phyloP scores from a whole-genome alignment of 2,888 invertebrate genomes.

The Philhelius pedissequus region DNA sequence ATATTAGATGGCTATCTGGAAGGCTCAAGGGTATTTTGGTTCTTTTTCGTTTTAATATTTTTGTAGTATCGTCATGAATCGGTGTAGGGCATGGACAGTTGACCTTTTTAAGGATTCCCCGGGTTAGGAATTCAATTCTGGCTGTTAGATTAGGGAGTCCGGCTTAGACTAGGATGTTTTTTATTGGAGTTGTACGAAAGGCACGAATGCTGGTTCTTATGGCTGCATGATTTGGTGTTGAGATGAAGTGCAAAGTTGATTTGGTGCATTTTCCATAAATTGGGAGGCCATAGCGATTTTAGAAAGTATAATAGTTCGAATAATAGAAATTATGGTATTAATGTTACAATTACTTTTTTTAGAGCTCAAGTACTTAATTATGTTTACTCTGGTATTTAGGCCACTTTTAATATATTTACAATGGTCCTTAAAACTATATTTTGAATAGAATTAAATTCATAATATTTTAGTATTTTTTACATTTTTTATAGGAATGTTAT shows the following conservation, averaged over 20 bases:
- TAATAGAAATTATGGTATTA: not conserved
- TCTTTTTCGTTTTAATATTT: not conserved
- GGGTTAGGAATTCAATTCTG: not conserved
- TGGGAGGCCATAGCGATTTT: not conserved
- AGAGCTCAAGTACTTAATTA: not conserved
- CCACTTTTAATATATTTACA: no score
- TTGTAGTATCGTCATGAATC: not conserved
- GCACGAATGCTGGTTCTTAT: not conserved
- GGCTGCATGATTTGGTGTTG: not conserved
- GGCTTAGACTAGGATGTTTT: not conserved
- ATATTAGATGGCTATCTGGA: not conserved
- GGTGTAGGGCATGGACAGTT: no score
- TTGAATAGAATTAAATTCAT: not conserved
- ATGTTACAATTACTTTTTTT: not conserved
- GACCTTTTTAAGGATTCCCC: not conserved
- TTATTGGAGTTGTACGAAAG: no score
- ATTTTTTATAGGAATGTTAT: not conserved
- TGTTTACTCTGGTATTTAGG: not conserved
- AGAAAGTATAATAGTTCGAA: not conserved
- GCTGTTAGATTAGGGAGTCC: not conserved
- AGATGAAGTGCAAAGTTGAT: not conserved
- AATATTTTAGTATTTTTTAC: not conserved
- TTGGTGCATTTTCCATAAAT: not conserved
- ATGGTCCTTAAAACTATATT: not conserved
- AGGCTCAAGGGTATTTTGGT: not conserved